Percentiles rank a stretch among this genome's conserved stretches.
phyloP scores from a whole-genome alignment of 2,113 vertebrate species.

The Dissostichus mawsoni region DNA sequence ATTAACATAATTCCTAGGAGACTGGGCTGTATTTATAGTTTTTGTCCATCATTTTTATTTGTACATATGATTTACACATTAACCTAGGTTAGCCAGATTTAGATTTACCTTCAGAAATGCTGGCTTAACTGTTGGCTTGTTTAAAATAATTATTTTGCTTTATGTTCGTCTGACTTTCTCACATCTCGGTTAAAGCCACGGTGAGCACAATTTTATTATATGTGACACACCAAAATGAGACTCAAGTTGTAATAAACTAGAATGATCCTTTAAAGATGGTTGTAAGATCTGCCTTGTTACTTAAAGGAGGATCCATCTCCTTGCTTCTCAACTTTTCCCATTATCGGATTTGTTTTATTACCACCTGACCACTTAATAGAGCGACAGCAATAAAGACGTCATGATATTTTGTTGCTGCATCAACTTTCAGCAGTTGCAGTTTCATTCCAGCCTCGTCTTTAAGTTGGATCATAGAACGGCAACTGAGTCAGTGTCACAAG shows the following conservation, averaged over 20 bases:
- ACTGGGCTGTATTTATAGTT: background rate
- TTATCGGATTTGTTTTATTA: background rate
- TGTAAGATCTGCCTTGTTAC: background rate
- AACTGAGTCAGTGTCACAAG: conserved; percentile 21
- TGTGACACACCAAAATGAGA: background rate
- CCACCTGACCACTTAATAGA: conserved; percentile 7
- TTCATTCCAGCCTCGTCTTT: conserved; percentile 18
- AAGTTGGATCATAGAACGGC: conserved; percentile 16
- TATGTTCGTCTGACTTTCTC: background rate
- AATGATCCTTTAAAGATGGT: background rate
- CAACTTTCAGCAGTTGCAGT: conserved; percentile 8
- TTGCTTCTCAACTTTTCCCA: background rate
- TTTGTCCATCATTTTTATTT: no score
- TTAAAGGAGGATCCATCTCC: background rate
- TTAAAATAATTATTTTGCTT: background rate
- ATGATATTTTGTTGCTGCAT: background rate
- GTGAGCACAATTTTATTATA: background rate
- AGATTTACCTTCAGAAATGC: conserved; percentile 2
- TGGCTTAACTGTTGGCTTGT: background rate
- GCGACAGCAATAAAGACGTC: conserved; percentile 2
- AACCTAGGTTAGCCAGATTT: background rate
- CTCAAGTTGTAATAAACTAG: background rate
- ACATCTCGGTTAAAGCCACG: background rate
- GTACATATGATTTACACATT: background rate
- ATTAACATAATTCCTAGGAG: background rate